Evolutionary conservation across 2,888 invertebrate genomes (phyloP), one percentile per base, ranked within the genome.

Genomic region (Nebria salina): DNA sequence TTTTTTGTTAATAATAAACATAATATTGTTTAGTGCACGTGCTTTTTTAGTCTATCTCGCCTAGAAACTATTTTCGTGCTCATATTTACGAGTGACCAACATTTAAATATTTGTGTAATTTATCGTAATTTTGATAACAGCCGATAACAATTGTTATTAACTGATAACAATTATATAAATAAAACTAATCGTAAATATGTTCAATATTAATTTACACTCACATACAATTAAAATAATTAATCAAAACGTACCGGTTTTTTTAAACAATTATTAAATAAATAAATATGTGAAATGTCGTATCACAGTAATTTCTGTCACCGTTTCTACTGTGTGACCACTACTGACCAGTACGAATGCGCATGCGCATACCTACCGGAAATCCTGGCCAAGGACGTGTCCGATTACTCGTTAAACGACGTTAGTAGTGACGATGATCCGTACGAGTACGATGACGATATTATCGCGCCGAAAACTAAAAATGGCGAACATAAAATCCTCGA

Each of bases 371-470:
- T 70, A 54, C 70, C 70, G 20, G 70, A 70, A 70, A 70, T 70
- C 70, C 70, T 70, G 54, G 74, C 80, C 65, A 68, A 66, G 13
- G 80, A 75, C 8, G 70, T 75, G 11, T 75, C 54, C 9, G 80
- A 75, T 7, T 80, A 73, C 74, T 43, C 79, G 20, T 74, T 79
- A 9, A 34, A n/a, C 64, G 75, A 54, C 54, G 13, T 54, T 7
- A 54, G 34, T 25, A 73, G 72, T 11, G 81, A 81, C 65, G 81
- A 81, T 9, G 81, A 81, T 76, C 81, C 75, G 6, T 81, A 81
- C 75, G 70, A 82, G 65, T 83, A 82, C 72, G 82, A 81, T 72
- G 82, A 83, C 76, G 82, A 82, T 64, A 82, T 82, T 76, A 73
- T 76, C 42, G 65, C 75, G 25, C 54, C 82, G 68, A 68, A 68